These are phyloP conservation scores for Brachionus calyciflorus DNA, from an alignment of 1,140 invertebrate genomes.

Conservation along the genomic window DNA sequence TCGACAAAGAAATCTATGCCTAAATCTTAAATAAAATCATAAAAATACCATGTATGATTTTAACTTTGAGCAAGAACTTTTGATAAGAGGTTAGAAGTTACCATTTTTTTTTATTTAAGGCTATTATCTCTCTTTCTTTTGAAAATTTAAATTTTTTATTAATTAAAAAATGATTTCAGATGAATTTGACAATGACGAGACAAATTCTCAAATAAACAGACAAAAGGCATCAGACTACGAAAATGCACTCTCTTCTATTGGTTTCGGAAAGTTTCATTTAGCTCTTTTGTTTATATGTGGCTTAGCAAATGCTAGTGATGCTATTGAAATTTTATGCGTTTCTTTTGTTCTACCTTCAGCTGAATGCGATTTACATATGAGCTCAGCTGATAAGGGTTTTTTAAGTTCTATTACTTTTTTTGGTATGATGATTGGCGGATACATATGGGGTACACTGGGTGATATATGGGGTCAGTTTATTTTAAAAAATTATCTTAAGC, in stretches of 20 bases:
- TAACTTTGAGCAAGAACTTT: neutral
- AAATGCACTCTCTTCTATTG: slow-evolving; percentile 52
- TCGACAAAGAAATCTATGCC: too few relatives aligned
- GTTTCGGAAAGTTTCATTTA: slow-evolving; percentile 88
- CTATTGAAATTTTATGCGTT: slow-evolving; percentile 84
- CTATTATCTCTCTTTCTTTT: neutral
- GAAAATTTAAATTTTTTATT: neutral
- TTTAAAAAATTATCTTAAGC: too few relatives aligned
- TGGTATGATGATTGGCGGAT: slow-evolving; percentile 88
- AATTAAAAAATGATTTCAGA: slow-evolving; percentile 14
- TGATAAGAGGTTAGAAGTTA: slow-evolving; percentile 38
- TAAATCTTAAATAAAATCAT: neutral
- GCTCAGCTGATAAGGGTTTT: slow-evolving; percentile 78
- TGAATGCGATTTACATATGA: slow-evolving; percentile 82
- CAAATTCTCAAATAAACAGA: neutral
- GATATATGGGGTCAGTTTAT: slow-evolving; percentile 72
- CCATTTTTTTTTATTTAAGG: too few relatives aligned
- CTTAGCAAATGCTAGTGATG: slow-evolving; percentile 86
- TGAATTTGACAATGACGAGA: neutral
- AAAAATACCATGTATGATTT: slow-evolving; percentile 25
- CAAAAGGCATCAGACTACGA: neutral
- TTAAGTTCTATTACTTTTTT: slow-evolving; percentile 62
- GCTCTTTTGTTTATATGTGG: slow-evolving; percentile 80
- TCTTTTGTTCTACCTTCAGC: slow-evolving; percentile 85
- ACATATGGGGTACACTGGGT: slow-evolving; percentile 82